These are phyloP conservation scores for Rhagoletis pomonella DNA, from an alignment of 1,140 invertebrate genomes.

Conservation along the genomic window DNA sequence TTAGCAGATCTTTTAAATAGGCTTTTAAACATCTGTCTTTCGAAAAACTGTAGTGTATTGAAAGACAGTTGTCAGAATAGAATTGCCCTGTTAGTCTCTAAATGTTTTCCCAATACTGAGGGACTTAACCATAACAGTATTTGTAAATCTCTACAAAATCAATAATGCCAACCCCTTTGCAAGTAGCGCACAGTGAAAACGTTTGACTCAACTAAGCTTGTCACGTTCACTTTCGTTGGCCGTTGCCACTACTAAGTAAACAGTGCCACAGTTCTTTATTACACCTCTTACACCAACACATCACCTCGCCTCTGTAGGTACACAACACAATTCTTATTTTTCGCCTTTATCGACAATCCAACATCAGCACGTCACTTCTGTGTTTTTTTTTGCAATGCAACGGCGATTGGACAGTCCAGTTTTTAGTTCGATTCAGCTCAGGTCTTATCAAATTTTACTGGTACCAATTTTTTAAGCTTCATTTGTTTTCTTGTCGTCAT, in stretches of 20 bases:
- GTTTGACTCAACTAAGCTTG: neutral
- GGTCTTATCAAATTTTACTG: conserved; percentile 19
- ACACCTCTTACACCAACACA: neutral
- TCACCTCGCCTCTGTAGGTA: neutral
- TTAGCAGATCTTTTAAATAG: too few species aligned
- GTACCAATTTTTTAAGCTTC: conserved; percentile 18
- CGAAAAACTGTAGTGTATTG: too few species aligned
- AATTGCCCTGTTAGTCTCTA: too few species aligned
- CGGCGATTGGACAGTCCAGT: neutral
- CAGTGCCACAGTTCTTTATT: neutral
- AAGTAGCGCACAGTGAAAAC: neutral
- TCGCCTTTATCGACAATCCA: conserved; percentile 19
- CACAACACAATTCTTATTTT: neutral
- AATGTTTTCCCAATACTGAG: too few species aligned
- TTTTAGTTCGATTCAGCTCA: conserved; percentile 7
- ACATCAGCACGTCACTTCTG: conserved; percentile 6
- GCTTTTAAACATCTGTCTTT: too few species aligned
- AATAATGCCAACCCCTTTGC: neutral
- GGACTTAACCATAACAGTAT: too few species aligned
- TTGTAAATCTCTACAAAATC: neutral
- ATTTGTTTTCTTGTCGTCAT: conserved; percentile 18
- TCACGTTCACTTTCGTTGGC: conserved; percentile 33
- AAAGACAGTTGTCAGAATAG: too few species aligned
- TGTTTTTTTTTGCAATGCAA: conserved; percentile 4
- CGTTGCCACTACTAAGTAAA: neutral